Evolutionary conservation across 2,797 vertebrate species (phyloP), one percentile per base, ranked within the genome.

Genomic region (Jordanella pulchra): DNA sequence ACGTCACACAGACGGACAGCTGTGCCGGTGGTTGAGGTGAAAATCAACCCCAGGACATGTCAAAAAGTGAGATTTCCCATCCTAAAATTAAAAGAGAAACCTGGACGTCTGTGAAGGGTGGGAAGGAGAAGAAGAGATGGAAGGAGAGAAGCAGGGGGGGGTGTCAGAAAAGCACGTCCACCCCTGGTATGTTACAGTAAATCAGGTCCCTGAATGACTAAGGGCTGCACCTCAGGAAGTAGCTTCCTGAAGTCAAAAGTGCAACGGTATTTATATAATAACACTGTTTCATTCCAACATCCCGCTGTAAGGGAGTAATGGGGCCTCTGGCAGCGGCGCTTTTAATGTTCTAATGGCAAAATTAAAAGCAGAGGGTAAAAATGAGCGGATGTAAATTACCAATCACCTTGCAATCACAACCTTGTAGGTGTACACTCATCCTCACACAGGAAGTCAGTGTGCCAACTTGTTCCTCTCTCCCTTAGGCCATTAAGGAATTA

Each of bases 171-270:
- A 83, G 86, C 90, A 90, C 68, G 84, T 92, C 91, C 91, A 93
- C 88, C 91, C 79, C 88, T 86, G 89, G 89, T 90, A 88, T 76
- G 84, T 92, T 92, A 93, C 93, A 90, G 92, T 94, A 94, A 93
- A 94, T 94, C 91, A 93, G 86, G 80, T 89, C 89, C 84, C 88
- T 83, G 84, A 81, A 91, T 92, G 91, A 90, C 88, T 91, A 76
- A 90, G 91, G 89, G 89, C 88, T 87, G 69, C 84, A 90, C 90
- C 88, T 93, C 92, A 93, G 93, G 93, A 94, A 94, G 91, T 89
- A 84, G 87, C 90, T 93, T 95, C 92, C 93, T 93, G 92, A 91
- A 94, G 94, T 95, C 94, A 94, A 93, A 93, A 94, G 94, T 94
- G 94, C 92, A 95, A 75, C 28, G 84, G 89, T 95, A 93, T 95